These are phyloP conservation scores for Siphlonurus alternatus DNA, from an alignment of 2,888 invertebrate species.

Conservation along the genomic window DNA sequence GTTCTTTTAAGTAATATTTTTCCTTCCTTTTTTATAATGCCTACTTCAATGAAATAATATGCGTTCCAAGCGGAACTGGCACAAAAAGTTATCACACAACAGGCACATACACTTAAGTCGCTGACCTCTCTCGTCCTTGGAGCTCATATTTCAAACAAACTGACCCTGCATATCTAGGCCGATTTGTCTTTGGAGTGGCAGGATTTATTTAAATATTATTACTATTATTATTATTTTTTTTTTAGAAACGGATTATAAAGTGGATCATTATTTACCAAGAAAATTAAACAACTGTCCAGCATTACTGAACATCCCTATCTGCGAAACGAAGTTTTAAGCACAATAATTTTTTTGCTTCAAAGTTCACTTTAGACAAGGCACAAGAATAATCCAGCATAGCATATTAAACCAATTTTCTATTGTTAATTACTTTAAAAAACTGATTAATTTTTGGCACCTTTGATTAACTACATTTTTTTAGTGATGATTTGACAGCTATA, in stretches of 20 bases:
- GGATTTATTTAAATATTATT: background rate
- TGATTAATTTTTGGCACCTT: background rate
- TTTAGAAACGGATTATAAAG: background rate
- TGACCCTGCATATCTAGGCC: background rate
- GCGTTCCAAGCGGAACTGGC: slow-evolving; percentile 1
- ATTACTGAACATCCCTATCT: too few species aligned
- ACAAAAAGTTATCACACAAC: background rate
- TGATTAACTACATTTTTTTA: background rate
- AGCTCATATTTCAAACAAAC: background rate
- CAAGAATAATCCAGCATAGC: background rate
- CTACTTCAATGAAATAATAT: background rate
- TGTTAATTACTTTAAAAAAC: background rate
- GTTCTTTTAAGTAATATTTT: background rate
- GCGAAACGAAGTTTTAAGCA: background rate
- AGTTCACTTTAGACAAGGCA: background rate
- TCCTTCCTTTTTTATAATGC: background rate
- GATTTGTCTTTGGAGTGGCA: background rate
- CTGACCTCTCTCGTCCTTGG: background rate
- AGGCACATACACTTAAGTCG: background rate
- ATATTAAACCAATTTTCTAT: background rate
- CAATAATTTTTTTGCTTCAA: background rate
- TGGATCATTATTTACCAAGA: too few species aligned
- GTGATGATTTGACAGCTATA: background rate
- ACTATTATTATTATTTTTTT: background rate
- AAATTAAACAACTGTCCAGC: too few species aligned